Conservation (phyloP, 2,113 vertebrate genomes). For the Crotalus viridis region DNA sequence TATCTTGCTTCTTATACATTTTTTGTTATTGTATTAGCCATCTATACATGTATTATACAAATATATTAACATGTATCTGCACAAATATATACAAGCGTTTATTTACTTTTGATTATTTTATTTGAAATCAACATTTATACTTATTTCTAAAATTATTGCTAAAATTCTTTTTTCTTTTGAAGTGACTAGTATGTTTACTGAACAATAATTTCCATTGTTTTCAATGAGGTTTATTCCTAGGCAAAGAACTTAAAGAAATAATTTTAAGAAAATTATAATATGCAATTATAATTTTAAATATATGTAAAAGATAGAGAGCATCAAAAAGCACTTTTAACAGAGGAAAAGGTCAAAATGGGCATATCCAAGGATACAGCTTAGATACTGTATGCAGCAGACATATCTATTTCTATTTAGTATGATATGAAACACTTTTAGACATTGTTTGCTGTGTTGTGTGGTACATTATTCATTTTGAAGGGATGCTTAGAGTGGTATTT, state of each 20-base stretch:
- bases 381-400: conserved; percentile 46
- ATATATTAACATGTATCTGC: not conserved
- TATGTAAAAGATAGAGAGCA: conserved; percentile 24
- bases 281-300: not conserved
- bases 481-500: conserved; percentile 64
- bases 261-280: not conserved
- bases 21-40: not conserved
- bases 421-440: conserved; percentile 45
- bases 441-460: conserved; percentile 53
- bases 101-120: not conserved
- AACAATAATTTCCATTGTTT: not conserved
- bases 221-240: not conserved
- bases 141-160: not conserved
- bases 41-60: not conserved
- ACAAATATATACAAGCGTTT: not conserved
- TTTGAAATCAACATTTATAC: not conserved
- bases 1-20: not conserved
- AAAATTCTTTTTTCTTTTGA: not conserved
- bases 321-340: conserved; percentile 43
- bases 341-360: conserved; percentile 49
- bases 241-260: not conserved
- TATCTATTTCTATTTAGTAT: conserved; percentile 56
- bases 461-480: conserved; percentile 66
- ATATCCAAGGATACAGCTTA: conserved; percentile 40
- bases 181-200: not conserved